These are phyloP conservation scores for Uria aalge DNA, from an alignment of 2,113 vertebrate species.

Conservation along the genomic window DNA sequence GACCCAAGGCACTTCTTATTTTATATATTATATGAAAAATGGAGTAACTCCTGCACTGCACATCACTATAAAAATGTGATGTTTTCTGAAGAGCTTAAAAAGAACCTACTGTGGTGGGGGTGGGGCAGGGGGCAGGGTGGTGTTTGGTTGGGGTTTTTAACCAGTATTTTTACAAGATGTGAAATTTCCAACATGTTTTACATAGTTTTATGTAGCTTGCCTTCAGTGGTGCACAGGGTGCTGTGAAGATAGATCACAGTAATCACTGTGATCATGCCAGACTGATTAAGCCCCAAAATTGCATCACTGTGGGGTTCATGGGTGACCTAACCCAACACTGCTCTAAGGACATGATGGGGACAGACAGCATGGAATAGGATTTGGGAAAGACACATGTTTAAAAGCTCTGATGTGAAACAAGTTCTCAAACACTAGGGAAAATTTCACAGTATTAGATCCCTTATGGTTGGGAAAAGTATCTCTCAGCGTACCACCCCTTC, in stretches of 20 bases:
- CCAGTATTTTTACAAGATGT: neutral
- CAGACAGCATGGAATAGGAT: neutral
- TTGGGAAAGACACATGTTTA: neutral
- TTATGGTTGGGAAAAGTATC: neutral
- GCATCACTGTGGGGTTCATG: neutral
- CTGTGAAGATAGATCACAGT: neutral
- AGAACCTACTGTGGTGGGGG: neutral
- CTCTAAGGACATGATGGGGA: neutral
- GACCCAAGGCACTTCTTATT: neutral
- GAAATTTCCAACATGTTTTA: neutral
- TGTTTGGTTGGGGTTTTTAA: neutral
- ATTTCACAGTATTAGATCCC: neutral
- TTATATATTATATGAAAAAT: neutral
- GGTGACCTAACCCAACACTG: neutral
- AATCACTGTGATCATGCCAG: neutral
- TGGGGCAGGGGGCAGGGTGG: fast-evolving
- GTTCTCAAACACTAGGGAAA: neutral
- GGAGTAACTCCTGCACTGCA: neutral
- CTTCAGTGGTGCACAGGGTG: neutral
- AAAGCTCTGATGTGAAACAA: neutral
- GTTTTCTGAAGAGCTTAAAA: neutral
- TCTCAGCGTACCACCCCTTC: neutral
- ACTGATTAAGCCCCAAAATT: neutral
- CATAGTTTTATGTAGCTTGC: fast-evolving
- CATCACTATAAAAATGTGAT: neutral